Base-by-base conservation (phyloP, 37 sponge, comb jelly and placozoan genomes). In the Aphrocallistes beatrix region DNA sequence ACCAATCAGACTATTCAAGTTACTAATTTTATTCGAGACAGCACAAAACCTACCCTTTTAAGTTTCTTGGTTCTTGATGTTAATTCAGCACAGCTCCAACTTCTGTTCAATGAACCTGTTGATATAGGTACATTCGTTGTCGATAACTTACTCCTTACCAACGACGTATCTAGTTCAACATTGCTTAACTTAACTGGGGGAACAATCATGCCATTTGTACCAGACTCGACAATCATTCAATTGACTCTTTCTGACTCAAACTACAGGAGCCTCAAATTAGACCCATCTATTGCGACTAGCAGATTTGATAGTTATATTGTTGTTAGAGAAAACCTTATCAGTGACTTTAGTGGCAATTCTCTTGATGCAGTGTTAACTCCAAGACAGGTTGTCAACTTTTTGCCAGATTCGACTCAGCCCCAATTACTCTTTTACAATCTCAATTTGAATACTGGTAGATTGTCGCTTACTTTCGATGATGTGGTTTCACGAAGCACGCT, bases 391-490 rank as follows among this genome's bases (percentile, higher is more conserved):
- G 75, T 60, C 3, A 60, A 19, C 8, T 60, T 60, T 30, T 60
- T 60, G 10, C 75, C 75, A 3, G 96, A 95, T 50, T 81, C 38
- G 37, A 86, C 88, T 39, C 82, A 86, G 37, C 83, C 81, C 0
- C 81, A 28, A 36, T 86, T 93, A 0, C 38, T 87, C 38, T 86
- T 85, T 10, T 95, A 88, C 51, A 51, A 75, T 47, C 81, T 95
- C 38, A 88, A 95, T 87, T 88, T 95, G 81, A 91, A 95, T 51
- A 87, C 49, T 38, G 96, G 93, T 19, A 45, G 38, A 30, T 83
- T 95, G 0, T 13, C 51, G 47, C 92, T 95, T 0, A 93, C 93
- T 0, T 95, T 95, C 85, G 83, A 84, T 86, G 96, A 95, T 86
- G 93, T 95, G 0, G 88, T 93, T 16, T 47, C 84, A 82, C 90